phyloP scores from a whole-genome alignment of 2,797 vertebrate genomes.

The Avahi laniger region DNA sequence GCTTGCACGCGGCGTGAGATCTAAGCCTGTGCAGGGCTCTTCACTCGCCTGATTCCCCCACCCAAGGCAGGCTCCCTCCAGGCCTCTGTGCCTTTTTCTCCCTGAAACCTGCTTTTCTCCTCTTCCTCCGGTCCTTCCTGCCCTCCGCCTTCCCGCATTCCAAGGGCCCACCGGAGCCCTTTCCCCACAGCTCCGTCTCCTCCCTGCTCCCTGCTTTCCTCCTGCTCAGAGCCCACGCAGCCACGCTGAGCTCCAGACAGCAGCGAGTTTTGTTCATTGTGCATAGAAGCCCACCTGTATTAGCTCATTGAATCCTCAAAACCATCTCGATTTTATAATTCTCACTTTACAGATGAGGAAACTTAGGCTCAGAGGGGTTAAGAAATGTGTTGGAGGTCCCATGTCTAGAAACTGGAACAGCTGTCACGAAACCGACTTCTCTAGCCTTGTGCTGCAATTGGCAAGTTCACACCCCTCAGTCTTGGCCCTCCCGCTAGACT shows the following conservation, averaged over 20 bases:
- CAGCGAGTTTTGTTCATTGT: neutral
- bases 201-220: neutral
- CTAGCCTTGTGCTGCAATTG: too few species aligned
- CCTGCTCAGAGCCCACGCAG: neutral
- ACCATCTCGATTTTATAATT: neutral
- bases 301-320: neutral
- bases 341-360: neutral
- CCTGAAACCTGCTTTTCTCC: neutral
- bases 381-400: neutral
- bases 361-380: neutral
- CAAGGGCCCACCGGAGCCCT: neutral
- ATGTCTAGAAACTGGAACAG: neutral
- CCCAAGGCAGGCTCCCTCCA: neutral
- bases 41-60: too few species aligned
- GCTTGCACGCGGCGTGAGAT: accelerated
- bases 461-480: accelerated
- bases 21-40: neutral
- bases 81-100: neutral
- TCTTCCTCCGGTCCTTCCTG: neutral
- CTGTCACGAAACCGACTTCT: neutral
- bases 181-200: neutral
- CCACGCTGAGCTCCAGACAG: neutral
- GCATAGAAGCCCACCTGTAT: accelerated
- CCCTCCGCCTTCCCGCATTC: neutral
- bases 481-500: neutral